A percentile compares a stretch with the other conserved stretches of the same genome.
Evolutionary conservation across 1,140 invertebrate genomes (phyloP).

Genomic region (Magallana ariakensis): DNA sequence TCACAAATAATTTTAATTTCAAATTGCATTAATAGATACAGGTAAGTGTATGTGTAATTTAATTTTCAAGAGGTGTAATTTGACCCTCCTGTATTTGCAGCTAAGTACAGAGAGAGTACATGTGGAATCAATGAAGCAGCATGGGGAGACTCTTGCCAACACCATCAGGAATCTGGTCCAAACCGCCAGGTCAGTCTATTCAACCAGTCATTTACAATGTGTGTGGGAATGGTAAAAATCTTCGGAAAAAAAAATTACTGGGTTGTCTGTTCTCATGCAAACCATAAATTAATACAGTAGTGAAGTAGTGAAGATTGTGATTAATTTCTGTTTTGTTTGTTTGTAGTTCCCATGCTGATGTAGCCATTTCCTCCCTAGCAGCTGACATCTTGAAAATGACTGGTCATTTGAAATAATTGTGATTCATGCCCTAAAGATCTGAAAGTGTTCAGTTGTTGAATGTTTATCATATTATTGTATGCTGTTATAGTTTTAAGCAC

Average conservation of each 20-base stretch:
- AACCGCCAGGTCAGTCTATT: constrained; percentile 73
- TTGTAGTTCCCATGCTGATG: constrained; percentile 78
- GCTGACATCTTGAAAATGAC: constrained; percentile 77
- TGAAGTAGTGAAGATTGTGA: background rate
- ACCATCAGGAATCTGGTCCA: constrained; percentile 75
- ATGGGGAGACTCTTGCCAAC: constrained; percentile 70
- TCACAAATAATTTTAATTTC: too few species aligned
- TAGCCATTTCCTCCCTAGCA: constrained; percentile 75
- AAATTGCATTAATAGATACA: too few species aligned
- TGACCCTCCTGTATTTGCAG: constrained; percentile 53
- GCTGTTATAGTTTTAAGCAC: too few species aligned
- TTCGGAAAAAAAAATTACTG: too few species aligned
- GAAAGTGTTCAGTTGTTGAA: background rate
- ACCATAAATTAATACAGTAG: too few species aligned
- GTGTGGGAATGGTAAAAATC: too few species aligned
- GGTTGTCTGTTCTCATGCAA: too few species aligned
- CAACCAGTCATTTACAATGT: too few species aligned
- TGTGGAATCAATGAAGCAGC: constrained; percentile 69
- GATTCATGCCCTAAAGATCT: background rate
- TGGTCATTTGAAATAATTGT: constrained; percentile 62
- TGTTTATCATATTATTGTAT: background rate
- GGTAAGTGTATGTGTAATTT: too few species aligned
- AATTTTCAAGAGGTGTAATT: background rate
- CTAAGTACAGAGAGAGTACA: constrained; percentile 73
- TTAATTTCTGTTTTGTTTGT: constrained; percentile 1